Conservation (phyloP, 1,140 invertebrate genomes). For the Hylyphantes graminicola region DNA sequence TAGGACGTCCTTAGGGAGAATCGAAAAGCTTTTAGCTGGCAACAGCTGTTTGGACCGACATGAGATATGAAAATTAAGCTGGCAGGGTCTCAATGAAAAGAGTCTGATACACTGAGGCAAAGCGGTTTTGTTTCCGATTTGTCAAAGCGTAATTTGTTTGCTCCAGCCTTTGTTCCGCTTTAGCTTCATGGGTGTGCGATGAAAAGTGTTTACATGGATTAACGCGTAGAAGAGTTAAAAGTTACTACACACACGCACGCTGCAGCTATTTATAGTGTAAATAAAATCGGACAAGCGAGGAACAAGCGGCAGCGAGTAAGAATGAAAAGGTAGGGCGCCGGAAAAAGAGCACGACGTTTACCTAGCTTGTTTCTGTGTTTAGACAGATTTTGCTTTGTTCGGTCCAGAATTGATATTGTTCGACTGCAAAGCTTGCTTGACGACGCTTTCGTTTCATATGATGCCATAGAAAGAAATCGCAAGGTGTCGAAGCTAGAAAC, state of each 20-base stretch:
- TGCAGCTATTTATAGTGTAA: slow-evolving; percentile 49
- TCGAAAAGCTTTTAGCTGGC: slow-evolving; percentile 43
- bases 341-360: slow-evolving; percentile 26
- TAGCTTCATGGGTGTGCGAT: slow-evolving; percentile 12
- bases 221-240: slow-evolving; percentile 34
- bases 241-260: slow-evolving; percentile 3
- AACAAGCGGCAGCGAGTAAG: not conserved
- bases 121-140: slow-evolving; percentile 57
- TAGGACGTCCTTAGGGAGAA: slow-evolving; percentile 15
- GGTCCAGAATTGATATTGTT: too few species aligned
- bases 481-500: too few species aligned
- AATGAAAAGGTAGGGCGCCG: slow-evolving; percentile 23
- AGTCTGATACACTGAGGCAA: slow-evolving; percentile 30
- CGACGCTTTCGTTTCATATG: too few species aligned
- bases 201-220: slow-evolving; percentile 57
- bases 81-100: slow-evolving; percentile 39
- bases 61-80: slow-evolving; percentile 56
- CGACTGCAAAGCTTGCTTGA: too few species aligned
- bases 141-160: slow-evolving; percentile 51
- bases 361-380: not conserved
- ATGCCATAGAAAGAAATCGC: too few species aligned
- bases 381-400: too few species aligned
- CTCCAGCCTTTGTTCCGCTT: slow-evolving; percentile 21
- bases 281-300: slow-evolving; percentile 12
- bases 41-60: slow-evolving; percentile 33